Conservation (phyloP, 1,140 invertebrate species). For the Pseudomyrmex pallidus region DNA sequence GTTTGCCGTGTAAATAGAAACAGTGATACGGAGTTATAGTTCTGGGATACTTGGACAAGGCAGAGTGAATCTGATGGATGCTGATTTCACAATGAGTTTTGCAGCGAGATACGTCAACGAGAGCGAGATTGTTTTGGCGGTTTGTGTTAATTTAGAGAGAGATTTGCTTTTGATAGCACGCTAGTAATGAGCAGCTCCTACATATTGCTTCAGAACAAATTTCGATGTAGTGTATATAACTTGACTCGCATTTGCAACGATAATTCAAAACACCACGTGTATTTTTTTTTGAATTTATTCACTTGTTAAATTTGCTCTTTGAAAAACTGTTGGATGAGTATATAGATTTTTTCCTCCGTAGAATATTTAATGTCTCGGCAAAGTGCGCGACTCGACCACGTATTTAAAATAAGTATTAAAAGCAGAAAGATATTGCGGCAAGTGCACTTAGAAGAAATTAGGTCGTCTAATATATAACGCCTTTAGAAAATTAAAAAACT, state of each 20-base stretch:
- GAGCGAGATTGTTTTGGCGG: slow-evolving; percentile 18
- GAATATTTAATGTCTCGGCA: neutral
- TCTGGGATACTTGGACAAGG: slow-evolving; percentile 26
- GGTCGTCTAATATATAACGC: neutral
- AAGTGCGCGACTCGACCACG: neutral
- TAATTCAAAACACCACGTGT: neutral
- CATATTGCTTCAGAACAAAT: slow-evolving; percentile 5
- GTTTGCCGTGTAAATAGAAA: slow-evolving; percentile 35
- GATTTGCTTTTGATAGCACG: slow-evolving; percentile 13
- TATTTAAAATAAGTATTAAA: slow-evolving; percentile 4
- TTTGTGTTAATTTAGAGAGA: slow-evolving; percentile 28
- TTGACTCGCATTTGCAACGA: neutral
- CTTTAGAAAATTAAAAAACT: slow-evolving; percentile 40
- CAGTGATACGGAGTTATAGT: slow-evolving; percentile 49
- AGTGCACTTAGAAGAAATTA: neutral
- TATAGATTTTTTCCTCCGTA: neutral
- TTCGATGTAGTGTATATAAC: neutral
- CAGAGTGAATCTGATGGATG: slow-evolving; percentile 33
- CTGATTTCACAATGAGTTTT: slow-evolving; percentile 48
- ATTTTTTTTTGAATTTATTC: neutral
- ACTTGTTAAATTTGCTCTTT: neutral
- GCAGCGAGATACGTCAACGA: slow-evolving; percentile 8
- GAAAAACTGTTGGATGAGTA: neutral
- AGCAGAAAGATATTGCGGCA: neutral
- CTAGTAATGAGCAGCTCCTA: slow-evolving; percentile 10